phyloP scores from a whole-genome alignment of 2,888 invertebrate genomes.

The Chamaedrilus cognettii region DNA sequence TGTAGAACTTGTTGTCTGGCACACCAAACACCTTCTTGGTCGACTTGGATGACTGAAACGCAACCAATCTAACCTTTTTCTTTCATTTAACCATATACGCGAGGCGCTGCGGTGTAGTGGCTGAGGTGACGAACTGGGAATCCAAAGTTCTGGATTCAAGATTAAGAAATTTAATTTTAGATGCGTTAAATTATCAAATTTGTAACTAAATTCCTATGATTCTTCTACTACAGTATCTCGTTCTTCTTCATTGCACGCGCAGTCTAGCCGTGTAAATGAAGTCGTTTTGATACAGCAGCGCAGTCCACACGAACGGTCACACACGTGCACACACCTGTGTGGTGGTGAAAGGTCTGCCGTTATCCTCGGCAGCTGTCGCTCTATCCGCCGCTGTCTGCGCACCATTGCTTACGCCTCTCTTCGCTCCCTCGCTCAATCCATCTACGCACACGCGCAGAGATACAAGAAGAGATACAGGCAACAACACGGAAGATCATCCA shows the following conservation, averaged over 20 bases:
- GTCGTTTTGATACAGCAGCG: too few species aligned
- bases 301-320: too few species aligned
- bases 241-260: too few species aligned
- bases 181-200: neutral
- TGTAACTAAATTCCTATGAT: too few species aligned
- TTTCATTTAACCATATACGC: too few species aligned
- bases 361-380: neutral
- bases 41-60: neutral
- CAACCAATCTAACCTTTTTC: too few species aligned
- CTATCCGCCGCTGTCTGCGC: neutral
- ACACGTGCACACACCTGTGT: neutral
- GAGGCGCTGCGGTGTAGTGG: too few species aligned
- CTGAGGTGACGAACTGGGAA: too few species aligned
- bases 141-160: neutral
- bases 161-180: neutral
- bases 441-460: neutral
- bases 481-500: neutral
- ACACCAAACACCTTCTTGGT: conserved; percentile 22
- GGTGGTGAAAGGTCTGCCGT: neutral
- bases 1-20: conserved; percentile 28
- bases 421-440: neutral
- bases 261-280: too few species aligned
- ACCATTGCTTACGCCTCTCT: neutral
- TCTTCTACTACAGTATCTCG: too few species aligned
- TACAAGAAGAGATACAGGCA: neutral